A percentile compares a stretch with the other conserved stretches of the same genome.
These are phyloP conservation scores for Lycocerus yunnanus DNA, from an alignment of 2,888 invertebrate genomes.

Conservation along the genomic window DNA sequence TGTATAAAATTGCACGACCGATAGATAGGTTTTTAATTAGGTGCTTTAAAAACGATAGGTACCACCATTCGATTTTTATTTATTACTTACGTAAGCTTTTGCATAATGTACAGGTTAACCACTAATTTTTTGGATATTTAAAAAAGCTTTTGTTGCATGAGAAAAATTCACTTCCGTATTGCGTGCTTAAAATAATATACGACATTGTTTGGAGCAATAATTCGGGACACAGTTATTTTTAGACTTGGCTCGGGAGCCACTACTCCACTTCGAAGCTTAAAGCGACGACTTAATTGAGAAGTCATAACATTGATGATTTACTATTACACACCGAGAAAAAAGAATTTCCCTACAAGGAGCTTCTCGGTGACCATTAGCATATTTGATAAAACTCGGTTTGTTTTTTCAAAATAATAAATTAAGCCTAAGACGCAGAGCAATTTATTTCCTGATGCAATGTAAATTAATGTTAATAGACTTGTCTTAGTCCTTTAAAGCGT, in stretches of 20 bases:
- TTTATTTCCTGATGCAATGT: neutral
- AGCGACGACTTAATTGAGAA: neutral
- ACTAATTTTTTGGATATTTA: neutral
- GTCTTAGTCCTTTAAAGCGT: neutral
- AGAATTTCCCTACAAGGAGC: neutral
- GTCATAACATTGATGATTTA: neutral
- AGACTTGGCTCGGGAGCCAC: neutral
- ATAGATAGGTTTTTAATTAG: neutral
- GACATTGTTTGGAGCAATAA: neutral
- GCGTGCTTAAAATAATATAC: neutral
- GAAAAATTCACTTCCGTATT: slow-evolving; percentile 2
- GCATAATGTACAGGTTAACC: neutral
- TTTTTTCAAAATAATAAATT: neutral
- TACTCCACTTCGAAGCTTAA: neutral
- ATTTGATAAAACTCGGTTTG: neutral
- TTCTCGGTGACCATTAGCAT: neutral
- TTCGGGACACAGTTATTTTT: neutral
- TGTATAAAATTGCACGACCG: neutral
- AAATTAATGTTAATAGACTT: neutral
- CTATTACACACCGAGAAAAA: neutral
- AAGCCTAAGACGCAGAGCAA: neutral
- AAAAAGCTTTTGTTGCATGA: neutral
- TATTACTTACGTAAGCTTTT: neutral
- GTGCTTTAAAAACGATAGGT: neutral
- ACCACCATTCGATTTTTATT: neutral